These are phyloP conservation scores for Sandelia bainsii DNA, from an alignment of 2,797 vertebrate species.

Conservation along the genomic window DNA sequence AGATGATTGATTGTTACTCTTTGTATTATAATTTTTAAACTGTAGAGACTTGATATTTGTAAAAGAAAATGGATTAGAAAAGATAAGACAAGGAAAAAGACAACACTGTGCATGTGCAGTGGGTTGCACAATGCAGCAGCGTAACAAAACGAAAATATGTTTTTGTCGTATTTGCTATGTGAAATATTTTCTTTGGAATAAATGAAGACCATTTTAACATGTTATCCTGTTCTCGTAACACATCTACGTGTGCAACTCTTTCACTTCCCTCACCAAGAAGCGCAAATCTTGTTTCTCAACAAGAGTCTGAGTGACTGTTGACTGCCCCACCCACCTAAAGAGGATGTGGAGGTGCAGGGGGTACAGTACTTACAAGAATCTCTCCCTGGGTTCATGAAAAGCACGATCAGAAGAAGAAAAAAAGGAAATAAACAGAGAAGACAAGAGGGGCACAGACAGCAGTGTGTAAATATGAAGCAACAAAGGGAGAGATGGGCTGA, in stretches of 20 bases:
- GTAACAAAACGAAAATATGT: not conserved
- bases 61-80: no score
- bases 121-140: not conserved
- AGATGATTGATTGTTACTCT: no score
- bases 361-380: slow-evolving; percentile 88
- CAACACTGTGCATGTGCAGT: not conserved
- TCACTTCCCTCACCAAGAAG: slow-evolving; percentile 51
- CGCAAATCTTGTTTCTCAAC: slow-evolving; percentile 21
- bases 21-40: no score
- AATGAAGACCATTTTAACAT: not conserved
- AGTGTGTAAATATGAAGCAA: slow-evolving; percentile 35
- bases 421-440: slow-evolving; percentile 35
- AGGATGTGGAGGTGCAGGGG: slow-evolving; percentile 52
- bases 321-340: slow-evolving; percentile 49
- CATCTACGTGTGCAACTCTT: slow-evolving; percentile 12
- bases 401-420: slow-evolving; percentile 33
- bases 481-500: slow-evolving; percentile 60
- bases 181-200: not conserved
- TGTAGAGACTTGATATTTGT: no score
- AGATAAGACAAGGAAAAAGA: not conserved
- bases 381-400: slow-evolving; percentile 79
- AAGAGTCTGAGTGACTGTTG: slow-evolving; percentile 11
- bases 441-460: slow-evolving; percentile 43
- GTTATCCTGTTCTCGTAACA: slow-evolving; percentile 5
- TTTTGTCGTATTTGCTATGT: no score